These are phyloP conservation scores for Drosophila greeni DNA, from an alignment of 2,888 invertebrate genomes.

Conservation along the genomic window DNA sequence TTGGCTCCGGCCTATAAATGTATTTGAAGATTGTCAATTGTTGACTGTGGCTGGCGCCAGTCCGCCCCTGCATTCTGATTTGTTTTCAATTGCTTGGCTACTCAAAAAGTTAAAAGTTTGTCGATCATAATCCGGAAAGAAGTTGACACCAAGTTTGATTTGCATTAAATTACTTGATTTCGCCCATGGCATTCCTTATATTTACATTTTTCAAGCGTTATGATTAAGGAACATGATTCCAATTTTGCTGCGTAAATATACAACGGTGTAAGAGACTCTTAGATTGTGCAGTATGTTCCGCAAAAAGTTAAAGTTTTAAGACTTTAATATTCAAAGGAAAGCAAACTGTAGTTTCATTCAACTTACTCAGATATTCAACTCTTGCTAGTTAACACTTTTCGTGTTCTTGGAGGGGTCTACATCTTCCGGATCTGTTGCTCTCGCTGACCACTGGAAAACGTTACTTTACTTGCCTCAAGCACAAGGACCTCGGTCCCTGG, in stretches of 20 bases:
- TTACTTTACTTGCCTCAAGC: conserved; percentile 22
- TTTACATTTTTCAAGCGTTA: conserved; percentile 1
- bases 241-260: neutral
- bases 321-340: neutral
- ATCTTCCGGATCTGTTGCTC: conserved; percentile 7
- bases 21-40: conserved; percentile 62
- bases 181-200: conserved; percentile 2
- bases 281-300: neutral
- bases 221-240: neutral
- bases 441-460: conserved; percentile 29
- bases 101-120: conserved; percentile 45
- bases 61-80: conserved; percentile 52
- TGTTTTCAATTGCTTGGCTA: conserved; percentile 66
- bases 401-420: neutral
- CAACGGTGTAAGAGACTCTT: neutral
- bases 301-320: neutral
- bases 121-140: conserved; percentile 43
- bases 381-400: conserved; percentile 24
- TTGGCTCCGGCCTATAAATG: conserved; percentile 58
- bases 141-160: conserved; percentile 58
- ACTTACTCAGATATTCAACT: conserved; percentile 20
- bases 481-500: conserved; percentile 17
- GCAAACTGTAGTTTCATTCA: conserved; percentile 5
- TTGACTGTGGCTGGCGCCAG: conserved; percentile 47
- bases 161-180: conserved; percentile 37